Conservation (phyloP, 2,113 vertebrate species). For the Silurus asotus region DNA sequence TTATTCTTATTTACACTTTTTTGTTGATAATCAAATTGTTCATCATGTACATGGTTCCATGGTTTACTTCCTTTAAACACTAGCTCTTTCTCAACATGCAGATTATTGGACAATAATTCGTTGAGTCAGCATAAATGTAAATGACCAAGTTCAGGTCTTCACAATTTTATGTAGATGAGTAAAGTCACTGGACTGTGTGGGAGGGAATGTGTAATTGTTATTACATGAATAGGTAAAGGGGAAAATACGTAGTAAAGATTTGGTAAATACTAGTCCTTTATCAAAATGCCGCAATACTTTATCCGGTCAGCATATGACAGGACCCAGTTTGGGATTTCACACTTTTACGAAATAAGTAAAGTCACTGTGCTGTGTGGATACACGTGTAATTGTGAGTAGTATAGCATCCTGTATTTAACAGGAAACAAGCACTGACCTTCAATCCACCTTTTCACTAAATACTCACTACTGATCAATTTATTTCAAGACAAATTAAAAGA, state of each 20-base stretch:
- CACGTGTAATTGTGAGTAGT: background rate
- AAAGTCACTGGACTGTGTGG: background rate
- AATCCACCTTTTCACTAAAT: background rate
- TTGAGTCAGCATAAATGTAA: too few species aligned
- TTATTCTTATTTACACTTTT: background rate
- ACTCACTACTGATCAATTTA: background rate
- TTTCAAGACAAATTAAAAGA: background rate
- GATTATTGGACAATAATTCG: background rate
- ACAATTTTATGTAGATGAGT: background rate
- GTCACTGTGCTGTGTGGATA: background rate
- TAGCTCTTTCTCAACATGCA: background rate
- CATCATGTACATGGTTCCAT: conserved; percentile 5
- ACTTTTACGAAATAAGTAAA: background rate
- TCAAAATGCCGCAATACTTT: background rate
- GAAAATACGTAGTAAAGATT: too few species aligned
- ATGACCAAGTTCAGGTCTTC: background rate
- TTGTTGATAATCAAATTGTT: background rate
- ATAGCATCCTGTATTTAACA: background rate
- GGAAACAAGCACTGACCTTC: background rate
- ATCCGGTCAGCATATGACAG: background rate
- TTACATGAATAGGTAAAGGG: background rate
- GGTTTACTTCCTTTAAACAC: conserved; percentile 6
- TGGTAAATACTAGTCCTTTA: background rate
- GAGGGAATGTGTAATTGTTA: background rate
- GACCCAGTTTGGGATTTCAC: background rate